phyloP scores from a whole-genome alignment of 2,888 invertebrate species.

The Eupithecia subumbrata region DNA sequence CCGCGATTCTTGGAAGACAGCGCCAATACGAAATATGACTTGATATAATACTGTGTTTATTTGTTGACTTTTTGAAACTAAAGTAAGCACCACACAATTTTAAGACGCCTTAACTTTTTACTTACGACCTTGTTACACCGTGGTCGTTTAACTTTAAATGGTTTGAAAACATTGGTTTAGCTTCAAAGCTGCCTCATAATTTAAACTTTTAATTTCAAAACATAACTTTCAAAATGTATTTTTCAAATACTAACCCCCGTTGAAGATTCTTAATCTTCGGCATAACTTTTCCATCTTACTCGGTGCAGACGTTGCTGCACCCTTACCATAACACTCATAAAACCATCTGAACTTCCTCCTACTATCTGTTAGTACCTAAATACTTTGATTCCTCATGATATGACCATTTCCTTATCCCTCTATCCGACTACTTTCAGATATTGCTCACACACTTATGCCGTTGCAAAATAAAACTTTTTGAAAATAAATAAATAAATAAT shows the following conservation, averaged over 20 bases:
- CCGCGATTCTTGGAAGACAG: slow-evolving; percentile 76
- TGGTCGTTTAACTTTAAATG: slow-evolving; percentile 43
- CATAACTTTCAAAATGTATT: slow-evolving; percentile 71
- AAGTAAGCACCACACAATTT: slow-evolving; percentile 76
- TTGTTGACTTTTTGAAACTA: slow-evolving; percentile 71
- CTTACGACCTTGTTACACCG: slow-evolving; percentile 36
- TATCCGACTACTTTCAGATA: slow-evolving; percentile 69
- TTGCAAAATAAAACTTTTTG: slow-evolving; percentile 53
- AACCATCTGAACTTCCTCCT: slow-evolving; percentile 65
- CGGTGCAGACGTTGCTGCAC: slow-evolving; percentile 62
- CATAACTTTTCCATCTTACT: slow-evolving; percentile 68
- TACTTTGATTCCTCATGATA: slow-evolving; percentile 78
- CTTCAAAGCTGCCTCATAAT: slow-evolving; percentile 61
- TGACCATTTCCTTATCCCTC: slow-evolving; percentile 74
- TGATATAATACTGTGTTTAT: slow-evolving; percentile 77
- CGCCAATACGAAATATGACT: slow-evolving; percentile 67
- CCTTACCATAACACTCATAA: slow-evolving; percentile 73
- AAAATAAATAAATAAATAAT: slow-evolving; percentile 48
- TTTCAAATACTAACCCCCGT: slow-evolving; percentile 76
- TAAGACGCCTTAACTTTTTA: slow-evolving; percentile 51
- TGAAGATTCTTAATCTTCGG: slow-evolving; percentile 80
- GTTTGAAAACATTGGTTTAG: slow-evolving; percentile 49
- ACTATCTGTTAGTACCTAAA: slow-evolving; percentile 67
- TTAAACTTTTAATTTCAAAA: slow-evolving; percentile 55
- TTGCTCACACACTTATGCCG: slow-evolving; percentile 68